These are phyloP conservation scores for Hycleus phaleratus DNA, from an alignment of 1,140 invertebrate genomes.

Conservation along the genomic window DNA sequence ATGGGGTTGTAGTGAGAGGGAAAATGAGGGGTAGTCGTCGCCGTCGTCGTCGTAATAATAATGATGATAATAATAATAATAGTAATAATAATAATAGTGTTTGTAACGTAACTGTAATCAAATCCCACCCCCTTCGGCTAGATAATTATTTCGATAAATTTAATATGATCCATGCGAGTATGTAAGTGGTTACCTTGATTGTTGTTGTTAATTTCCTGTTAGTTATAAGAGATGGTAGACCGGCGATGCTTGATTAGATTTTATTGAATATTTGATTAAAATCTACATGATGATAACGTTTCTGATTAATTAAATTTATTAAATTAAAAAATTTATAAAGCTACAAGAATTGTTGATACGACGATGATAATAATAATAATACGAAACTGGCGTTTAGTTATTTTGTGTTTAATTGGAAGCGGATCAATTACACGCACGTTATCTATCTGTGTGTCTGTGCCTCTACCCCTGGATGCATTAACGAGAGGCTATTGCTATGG, in stretches of 20 bases:
- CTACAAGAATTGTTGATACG: too few relatives aligned
- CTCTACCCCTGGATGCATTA: slow-evolving; percentile 8
- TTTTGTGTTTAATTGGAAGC: slow-evolving; percentile 8
- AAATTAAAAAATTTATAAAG: not conserved
- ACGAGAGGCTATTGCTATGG: not conserved
- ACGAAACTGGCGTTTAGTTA: slow-evolving; percentile 8
- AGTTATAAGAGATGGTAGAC: slow-evolving; percentile 20
- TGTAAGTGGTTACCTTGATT: slow-evolving; percentile 33
- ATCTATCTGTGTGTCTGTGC: not conserved
- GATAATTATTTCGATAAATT: slow-evolving; percentile 38
- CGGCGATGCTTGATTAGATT: slow-evolving; percentile 18
- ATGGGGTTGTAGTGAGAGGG: not conserved
- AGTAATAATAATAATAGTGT: slow-evolving; percentile 6
- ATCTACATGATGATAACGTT: too few relatives aligned
- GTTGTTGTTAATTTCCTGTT: slow-evolving; percentile 35
- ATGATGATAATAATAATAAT: not conserved
- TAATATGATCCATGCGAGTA: slow-evolving; percentile 32
- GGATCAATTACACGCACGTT: slow-evolving; percentile 14
- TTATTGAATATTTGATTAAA: slow-evolving; percentile 23
- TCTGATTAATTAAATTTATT: slow-evolving; percentile 8
- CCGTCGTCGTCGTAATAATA: too few relatives aligned
- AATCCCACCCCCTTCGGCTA: slow-evolving; percentile 17
- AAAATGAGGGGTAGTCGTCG: too few relatives aligned
- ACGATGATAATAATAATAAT: not conserved
- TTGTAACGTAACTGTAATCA: slow-evolving; percentile 13